Evolutionary conservation across 1,140 invertebrate species (phyloP), one percentile per base, ranked within the genome.

Genomic region (Argopecten irradians): DNA sequence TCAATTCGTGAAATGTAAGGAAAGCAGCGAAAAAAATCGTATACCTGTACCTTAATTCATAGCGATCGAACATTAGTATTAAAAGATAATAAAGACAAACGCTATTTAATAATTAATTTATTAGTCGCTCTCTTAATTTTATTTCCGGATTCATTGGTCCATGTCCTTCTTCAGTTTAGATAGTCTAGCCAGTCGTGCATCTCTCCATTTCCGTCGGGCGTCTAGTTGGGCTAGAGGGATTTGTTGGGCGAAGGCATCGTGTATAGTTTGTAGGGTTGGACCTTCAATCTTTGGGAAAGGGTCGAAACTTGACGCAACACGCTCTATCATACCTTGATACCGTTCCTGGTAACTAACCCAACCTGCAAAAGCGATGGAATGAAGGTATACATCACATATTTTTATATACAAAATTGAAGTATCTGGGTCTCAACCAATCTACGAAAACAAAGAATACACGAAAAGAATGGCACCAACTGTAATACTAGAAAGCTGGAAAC

Each of bases 121-220:
- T n/a, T n/a, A n/a, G n/a, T n/a, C n/a, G n/a, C n/a, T n/a, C n/a
- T n/a, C n/a, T n/a, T n/a, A n/a, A n/a, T n/a, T n/a, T n/a, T n/a
- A n/a, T n/a, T n/a, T n/a, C n/a, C n/a, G n/a, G n/a, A 71, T 71
- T 71, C 11, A 71, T 28, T n/a, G 2, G 11, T 71, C 55, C 55
- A 71, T 71, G 22, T 71, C 55, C 55, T 71, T 71, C 28, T 71
- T 71, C 1, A 90, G 32, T 34, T 85, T 88, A 11, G 85, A 97
- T 16, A 99, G 95, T 88, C 97, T 97, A 0, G 97, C 97, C 14
- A 99, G 96, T 89, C 97, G 97, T 35, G 96, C 96, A 94, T 99
- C 98, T 55, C 98, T 96, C 98, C 98, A 99, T 1, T 96, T 96
- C 82, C 98, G 96, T 89, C 98, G 95, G 87, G 97, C 97, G 71